phyloP scores from a whole-genome alignment of 2,888 invertebrate genomes.

The Theodoxus fluviatilis region DNA sequence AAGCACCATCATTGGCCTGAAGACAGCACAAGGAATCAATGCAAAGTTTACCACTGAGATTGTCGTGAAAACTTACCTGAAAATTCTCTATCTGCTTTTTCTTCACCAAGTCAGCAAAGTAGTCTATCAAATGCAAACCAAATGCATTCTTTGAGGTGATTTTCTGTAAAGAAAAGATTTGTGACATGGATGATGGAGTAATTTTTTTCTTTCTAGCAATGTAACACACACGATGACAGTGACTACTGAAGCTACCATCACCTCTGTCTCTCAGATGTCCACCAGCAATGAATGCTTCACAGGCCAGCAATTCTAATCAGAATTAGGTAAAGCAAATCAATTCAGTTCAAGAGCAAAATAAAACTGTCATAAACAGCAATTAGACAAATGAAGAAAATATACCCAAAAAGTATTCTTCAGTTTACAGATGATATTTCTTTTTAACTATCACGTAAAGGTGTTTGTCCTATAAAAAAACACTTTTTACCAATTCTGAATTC shows the following conservation, averaged over 20 bases:
- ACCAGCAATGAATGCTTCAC: no score
- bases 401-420: no score
- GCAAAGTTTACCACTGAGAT: neutral
- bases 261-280: neutral
- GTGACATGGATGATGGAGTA: neutral
- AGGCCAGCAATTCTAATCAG: no score
- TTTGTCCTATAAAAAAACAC: no score
- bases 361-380: no score
- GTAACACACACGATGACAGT: neutral
- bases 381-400: no score
- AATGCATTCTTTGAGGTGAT: slow-evolving; percentile 89
- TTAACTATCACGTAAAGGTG: no score
- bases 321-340: no score
- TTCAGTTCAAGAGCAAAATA: no score
- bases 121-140: slow-evolving; percentile 84
- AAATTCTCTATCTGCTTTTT: slow-evolving; percentile 76
- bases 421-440: no score
- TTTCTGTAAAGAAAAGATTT: slow-evolving; percentile 72
- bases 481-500: no score
- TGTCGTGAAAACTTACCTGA: slow-evolving; percentile 64
- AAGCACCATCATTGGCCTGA: no score
- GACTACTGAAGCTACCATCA: neutral
- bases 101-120: slow-evolving; percentile 78
- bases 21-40: neutral
- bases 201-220: neutral